Conservation (phyloP, 2,888 invertebrate genomes). For the Netelia melanura region DNA sequence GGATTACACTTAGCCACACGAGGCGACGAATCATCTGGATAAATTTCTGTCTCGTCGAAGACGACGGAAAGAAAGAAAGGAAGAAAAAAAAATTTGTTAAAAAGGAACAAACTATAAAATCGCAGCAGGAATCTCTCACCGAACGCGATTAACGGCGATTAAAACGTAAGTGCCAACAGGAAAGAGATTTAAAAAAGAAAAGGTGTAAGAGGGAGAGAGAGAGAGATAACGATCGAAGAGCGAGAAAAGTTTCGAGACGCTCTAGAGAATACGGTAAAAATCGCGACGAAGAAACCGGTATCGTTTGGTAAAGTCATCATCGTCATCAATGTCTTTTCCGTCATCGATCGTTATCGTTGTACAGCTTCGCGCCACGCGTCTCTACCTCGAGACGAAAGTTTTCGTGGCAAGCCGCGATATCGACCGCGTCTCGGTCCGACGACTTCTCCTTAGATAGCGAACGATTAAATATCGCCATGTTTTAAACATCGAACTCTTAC, state of each 20-base stretch:
- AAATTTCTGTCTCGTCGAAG: background rate
- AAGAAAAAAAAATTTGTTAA: constrained; percentile 15
- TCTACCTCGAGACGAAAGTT: constrained; percentile 58
- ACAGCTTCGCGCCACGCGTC: background rate
- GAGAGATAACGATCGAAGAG: background rate
- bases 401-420: constrained; percentile 54
- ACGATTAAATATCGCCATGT: constrained; percentile 24
- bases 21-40: background rate
- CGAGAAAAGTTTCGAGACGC: constrained; percentile 16
- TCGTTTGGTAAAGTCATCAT: constrained; percentile 36
- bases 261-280: background rate
- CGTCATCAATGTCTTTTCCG: constrained; percentile 23
- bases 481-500: background rate
- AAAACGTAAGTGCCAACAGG: constrained; percentile 4
- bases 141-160: constrained; percentile 3
- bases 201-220: background rate
- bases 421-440: constrained; percentile 49
- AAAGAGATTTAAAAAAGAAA: background rate
- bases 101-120: background rate
- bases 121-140: background rate
- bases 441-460: constrained; percentile 35
- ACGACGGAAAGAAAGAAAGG: background rate
- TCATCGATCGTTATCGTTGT: constrained; percentile 11
- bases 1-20: constrained; percentile 71
- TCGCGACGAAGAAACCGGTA: constrained; percentile 40